These are phyloP conservation scores for Abramis brama DNA, from an alignment of 2,113 vertebrate species.

Conservation along the genomic window DNA sequence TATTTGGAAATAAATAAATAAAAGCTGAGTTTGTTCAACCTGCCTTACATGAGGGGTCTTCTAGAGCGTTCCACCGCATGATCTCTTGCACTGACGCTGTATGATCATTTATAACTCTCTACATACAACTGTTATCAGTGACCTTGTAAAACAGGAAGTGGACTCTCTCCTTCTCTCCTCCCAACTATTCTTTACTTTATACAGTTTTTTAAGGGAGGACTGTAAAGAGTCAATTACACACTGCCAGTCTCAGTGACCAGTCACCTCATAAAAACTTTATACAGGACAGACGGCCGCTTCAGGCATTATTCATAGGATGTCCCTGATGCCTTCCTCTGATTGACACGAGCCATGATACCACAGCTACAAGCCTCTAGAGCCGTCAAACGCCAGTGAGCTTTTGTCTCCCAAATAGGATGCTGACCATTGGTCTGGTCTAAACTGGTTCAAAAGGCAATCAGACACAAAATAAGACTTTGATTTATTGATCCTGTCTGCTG, in stretches of 20 bases:
- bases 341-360: slow-evolving; percentile 18
- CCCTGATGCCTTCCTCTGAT: slow-evolving; percentile 39
- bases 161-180: not conserved
- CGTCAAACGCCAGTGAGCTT: not conserved
- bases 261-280: slow-evolving; percentile 61
- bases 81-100: not conserved
- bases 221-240: slow-evolving; percentile 52
- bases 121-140: slow-evolving; percentile 31
- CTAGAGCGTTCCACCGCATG: not conserved
- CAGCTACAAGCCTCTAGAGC: slow-evolving; percentile 16
- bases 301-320: slow-evolving; percentile 57
- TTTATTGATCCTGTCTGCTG: slow-evolving; percentile 7
- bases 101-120: not conserved
- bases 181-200: slow-evolving; percentile 7
- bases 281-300: slow-evolving; percentile 34
- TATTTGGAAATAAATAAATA: not conserved
- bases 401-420: not conserved
- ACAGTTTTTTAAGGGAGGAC: slow-evolving; percentile 24
- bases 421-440: not conserved
- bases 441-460: slow-evolving; percentile 8
- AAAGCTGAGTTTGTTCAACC: not conserved
- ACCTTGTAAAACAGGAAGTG: not conserved
- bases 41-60: not conserved
- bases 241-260: slow-evolving; percentile 40
- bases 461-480: slow-evolving; percentile 25